Conservation (phyloP, 2,888 invertebrate species). For the Lampropteryx suffumata region DNA sequence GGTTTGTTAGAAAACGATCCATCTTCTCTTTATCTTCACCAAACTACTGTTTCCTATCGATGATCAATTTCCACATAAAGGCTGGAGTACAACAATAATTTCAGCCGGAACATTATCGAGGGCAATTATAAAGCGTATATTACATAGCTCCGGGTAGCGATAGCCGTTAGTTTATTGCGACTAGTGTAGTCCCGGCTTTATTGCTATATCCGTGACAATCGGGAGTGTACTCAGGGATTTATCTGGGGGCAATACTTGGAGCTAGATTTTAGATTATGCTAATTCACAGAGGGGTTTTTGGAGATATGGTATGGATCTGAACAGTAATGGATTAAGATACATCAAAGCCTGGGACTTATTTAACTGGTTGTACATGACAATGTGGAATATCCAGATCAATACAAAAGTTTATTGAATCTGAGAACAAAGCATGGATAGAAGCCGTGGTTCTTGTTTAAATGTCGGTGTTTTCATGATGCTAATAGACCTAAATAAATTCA, state of each 20-base stretch:
- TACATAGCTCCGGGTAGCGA: slow-evolving; percentile 57
- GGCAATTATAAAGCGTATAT: slow-evolving; percentile 64
- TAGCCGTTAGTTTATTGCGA: slow-evolving; percentile 63
- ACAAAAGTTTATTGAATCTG: no score
- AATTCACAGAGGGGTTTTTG: no score
- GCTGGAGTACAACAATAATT: slow-evolving; percentile 31
- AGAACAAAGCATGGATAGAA: no score
- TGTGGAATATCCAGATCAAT: no score
- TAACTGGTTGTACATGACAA: no score
- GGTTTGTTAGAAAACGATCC: neutral
- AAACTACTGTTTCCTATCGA: slow-evolving; percentile 17
- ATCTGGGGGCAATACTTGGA: slow-evolving; percentile 3
- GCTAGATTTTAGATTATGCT: neutral
- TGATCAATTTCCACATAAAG: slow-evolving; percentile 29
- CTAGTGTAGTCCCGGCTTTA: slow-evolving; percentile 61
- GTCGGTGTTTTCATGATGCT: no score
- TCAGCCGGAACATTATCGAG: slow-evolving; percentile 46
- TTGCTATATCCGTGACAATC: slow-evolving; percentile 48
- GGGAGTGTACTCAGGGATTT: slow-evolving; percentile 25
- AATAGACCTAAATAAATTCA: no score
- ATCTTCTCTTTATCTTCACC: slow-evolving; percentile 6
- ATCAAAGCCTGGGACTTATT: no score
- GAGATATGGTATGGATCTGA: no score
- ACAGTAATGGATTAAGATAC: no score
- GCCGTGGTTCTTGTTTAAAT: no score